These are phyloP conservation scores for Alentia gelatinosa DNA, from an alignment of 2,888 invertebrate species.

Conservation along the genomic window DNA sequence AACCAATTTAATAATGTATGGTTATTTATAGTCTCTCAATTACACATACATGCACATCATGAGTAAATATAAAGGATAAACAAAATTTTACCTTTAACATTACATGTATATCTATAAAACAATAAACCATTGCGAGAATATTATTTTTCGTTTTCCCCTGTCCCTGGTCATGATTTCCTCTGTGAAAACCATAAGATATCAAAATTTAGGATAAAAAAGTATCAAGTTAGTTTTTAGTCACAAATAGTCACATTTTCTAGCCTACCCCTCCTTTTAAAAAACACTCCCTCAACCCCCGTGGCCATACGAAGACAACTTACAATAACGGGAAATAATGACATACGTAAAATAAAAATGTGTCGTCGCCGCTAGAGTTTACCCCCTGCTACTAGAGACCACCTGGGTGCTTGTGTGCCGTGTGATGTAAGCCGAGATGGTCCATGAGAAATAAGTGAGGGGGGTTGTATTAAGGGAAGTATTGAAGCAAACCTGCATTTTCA, in stretches of 20 bases:
- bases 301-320: not conserved
- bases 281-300: not conserved
- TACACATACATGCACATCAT: too few species aligned
- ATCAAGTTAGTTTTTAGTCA: not conserved
- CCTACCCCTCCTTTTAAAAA: not conserved
- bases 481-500: not conserved
- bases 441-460: not conserved
- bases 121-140: too few species aligned
- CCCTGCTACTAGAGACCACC: not conserved
- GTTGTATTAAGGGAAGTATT: not conserved
- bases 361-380: not conserved
- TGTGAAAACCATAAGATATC: not conserved
- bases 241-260: not conserved
- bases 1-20: too few species aligned
- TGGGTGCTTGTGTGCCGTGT: not conserved
- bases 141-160: too few species aligned
- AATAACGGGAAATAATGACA: slow-evolving; percentile 23
- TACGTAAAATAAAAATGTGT: not conserved
- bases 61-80: too few species aligned
- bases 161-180: not conserved
- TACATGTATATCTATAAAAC: too few species aligned
- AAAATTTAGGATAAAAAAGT: not conserved
- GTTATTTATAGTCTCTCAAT: too few species aligned
- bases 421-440: not conserved
- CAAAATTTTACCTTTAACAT: too few species aligned